phyloP scores from a whole-genome alignment of 2,888 invertebrate species.

The Archips crataeganus region DNA sequence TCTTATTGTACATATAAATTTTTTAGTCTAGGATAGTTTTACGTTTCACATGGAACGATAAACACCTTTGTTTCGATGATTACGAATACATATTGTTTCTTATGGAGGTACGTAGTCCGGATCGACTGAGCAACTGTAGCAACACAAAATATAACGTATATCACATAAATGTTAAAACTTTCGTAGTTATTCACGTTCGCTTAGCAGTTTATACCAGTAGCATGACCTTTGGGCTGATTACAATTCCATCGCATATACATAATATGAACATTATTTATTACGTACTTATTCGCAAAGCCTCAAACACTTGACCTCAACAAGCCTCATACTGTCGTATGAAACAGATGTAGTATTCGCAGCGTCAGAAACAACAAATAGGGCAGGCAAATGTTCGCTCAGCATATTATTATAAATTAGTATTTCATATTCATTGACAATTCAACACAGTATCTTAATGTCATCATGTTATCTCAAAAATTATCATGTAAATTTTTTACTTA shows the following conservation, averaged over 20 bases:
- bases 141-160: slow-evolving; percentile 58
- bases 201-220: slow-evolving; percentile 17
- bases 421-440: slow-evolving; percentile 2
- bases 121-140: slow-evolving; percentile 60
- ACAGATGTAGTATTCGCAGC: slow-evolving; percentile 17
- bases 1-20: no score
- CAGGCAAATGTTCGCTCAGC: slow-evolving; percentile 19
- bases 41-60: slow-evolving; percentile 59
- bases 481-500: background rate
- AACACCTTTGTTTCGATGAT: slow-evolving; percentile 66
- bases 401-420: background rate
- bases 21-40: no score
- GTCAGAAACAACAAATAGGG: slow-evolving; percentile 8
- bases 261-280: slow-evolving; percentile 12
- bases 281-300: slow-evolving; percentile 3
- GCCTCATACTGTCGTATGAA: background rate
- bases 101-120: slow-evolving; percentile 58
- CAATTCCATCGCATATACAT: slow-evolving; percentile 15
- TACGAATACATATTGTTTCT: slow-evolving; percentile 66
- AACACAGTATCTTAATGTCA: background rate
- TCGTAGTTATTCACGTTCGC: slow-evolving; percentile 36
- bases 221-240: slow-evolving; percentile 17
- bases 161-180: slow-evolving; percentile 48
- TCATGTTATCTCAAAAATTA: background rate
- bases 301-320: slow-evolving; percentile 8